phyloP scores from a whole-genome alignment of 2,797 vertebrate species.

The Petrocephalus sullivani region DNA sequence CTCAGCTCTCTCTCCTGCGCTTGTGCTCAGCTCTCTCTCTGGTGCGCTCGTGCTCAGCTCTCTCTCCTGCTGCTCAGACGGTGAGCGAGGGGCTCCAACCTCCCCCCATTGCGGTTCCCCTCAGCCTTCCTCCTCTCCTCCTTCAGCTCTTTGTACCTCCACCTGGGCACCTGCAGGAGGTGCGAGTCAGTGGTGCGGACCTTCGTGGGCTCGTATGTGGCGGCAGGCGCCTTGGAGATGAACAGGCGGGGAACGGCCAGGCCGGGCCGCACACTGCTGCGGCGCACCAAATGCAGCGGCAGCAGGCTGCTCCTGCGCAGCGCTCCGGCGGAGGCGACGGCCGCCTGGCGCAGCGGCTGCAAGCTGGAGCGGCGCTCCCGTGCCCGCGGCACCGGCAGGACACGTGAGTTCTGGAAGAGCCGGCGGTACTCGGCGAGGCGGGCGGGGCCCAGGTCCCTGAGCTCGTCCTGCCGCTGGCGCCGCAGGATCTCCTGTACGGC shows the following conservation, averaged over 20 bases:
- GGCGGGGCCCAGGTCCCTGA: conserved; percentile 57
- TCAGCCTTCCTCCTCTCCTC: conserved; percentile 71
- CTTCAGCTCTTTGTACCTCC: conserved; percentile 85
- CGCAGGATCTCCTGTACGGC: conserved; percentile 83
- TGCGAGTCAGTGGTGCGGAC: conserved; percentile 44
- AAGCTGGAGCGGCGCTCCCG: conserved; percentile 67
- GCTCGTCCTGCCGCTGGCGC: conserved; percentile 56
- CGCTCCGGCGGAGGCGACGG: conserved; percentile 37
- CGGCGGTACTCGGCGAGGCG: conserved; percentile 62
- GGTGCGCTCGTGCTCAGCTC: neutral
- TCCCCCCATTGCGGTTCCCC: conserved; percentile 59
- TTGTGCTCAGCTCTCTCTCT: neutral
- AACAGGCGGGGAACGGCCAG: conserved; percentile 76
- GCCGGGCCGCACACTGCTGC: conserved; percentile 83
- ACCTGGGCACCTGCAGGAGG: conserved; percentile 83
- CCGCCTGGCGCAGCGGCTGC: conserved; percentile 49
- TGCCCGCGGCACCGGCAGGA: conserved; percentile 57
- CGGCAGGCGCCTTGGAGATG: conserved; percentile 76
- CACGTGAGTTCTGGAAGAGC: conserved; percentile 68
- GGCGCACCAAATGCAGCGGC: conserved; percentile 71
- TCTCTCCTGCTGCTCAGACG: conserved; percentile 21
- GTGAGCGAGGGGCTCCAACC: conserved; percentile 44
- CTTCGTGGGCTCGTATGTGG: conserved; percentile 66
- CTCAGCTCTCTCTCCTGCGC: no score
- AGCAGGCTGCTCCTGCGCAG: conserved; percentile 75